Evolutionary conservation across 2,113 vertebrate genomes (phyloP).

Genomic region (Catharus minimus): DNA sequence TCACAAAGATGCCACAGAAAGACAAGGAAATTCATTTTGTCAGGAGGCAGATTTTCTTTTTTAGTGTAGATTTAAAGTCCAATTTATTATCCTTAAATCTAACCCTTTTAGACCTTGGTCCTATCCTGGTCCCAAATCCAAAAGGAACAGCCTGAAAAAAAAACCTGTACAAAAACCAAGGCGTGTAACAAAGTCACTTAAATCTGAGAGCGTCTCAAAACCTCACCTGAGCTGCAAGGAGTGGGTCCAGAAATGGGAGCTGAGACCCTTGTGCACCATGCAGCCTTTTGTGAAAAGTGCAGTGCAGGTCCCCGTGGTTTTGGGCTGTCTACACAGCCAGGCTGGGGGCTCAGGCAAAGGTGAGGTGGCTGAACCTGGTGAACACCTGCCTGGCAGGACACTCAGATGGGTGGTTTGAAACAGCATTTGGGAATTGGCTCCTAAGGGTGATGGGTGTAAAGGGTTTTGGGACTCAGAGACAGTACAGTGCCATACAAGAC

Average conservation of each 20-base stretch:
- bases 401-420: not conserved
- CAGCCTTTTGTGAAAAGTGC: not conserved
- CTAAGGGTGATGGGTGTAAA: not conserved
- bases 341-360: not conserved
- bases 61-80: not conserved
- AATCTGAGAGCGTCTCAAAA: not conserved
- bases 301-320: not conserved
- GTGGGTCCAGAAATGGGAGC: not conserved
- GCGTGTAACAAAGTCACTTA: not conserved
- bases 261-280: not conserved
- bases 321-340: not conserved
- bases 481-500: not conserved
- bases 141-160: not conserved
- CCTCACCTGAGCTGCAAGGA: fast-evolving
- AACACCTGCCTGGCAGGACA: fast-evolving
- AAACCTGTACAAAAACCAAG: not conserved
- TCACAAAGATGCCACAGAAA: conserved; percentile 30
- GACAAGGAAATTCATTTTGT: conserved; percentile 51
- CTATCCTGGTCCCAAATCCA: not conserved
- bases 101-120: not conserved
- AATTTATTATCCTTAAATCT: not conserved
- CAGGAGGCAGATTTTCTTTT: not conserved
- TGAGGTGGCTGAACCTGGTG: fast-evolving
- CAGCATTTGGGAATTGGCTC: not conserved
- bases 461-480: not conserved